A percentile compares a stretch with the other conserved stretches of the same genome.
Evolutionary conservation across 2,888 invertebrate genomes (phyloP).

Genomic region (Leptogaster cylindrica): DNA sequence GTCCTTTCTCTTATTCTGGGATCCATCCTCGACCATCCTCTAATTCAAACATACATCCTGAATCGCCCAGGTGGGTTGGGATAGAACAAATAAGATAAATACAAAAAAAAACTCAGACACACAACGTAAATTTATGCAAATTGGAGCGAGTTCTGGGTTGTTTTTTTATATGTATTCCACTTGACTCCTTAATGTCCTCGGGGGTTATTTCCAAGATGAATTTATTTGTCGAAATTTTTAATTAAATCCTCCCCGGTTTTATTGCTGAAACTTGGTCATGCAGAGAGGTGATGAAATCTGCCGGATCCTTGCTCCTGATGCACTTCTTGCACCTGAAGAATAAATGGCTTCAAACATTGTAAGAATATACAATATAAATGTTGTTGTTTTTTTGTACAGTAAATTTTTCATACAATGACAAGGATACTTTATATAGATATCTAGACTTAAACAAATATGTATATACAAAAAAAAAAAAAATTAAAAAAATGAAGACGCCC

Average conservation of each 20-base stretch:
- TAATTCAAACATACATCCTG: slow-evolving; percentile 12
- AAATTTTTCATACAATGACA: slow-evolving; percentile 5
- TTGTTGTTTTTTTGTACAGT: background rate
- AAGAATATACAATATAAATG: too few relatives aligned
- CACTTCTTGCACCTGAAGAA: slow-evolving; percentile 23
- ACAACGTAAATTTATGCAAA: slow-evolving; percentile 47
- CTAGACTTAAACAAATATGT: too few relatives aligned
- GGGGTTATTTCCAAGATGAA: slow-evolving; percentile 43
- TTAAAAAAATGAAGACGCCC: background rate
- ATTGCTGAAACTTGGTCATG: slow-evolving; percentile 42
- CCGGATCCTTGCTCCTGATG: background rate
- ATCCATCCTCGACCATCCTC: too few relatives aligned
- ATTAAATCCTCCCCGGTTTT: slow-evolving; percentile 45
- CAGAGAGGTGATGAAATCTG: slow-evolving; percentile 15
- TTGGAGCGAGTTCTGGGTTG: slow-evolving; percentile 24
- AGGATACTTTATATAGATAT: background rate
- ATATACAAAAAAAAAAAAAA: too few relatives aligned
- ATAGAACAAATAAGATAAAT: too few relatives aligned
- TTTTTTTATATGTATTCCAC: slow-evolving; percentile 36
- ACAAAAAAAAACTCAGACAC: too few relatives aligned
- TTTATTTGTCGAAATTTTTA: slow-evolving; percentile 48
- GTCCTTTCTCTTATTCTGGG: too few relatives aligned
- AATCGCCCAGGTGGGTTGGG: background rate
- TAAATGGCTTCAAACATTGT: background rate
- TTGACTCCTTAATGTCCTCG: slow-evolving; percentile 40